A percentile compares a stretch with the other conserved stretches of the same genome.
phyloP scores from a whole-genome alignment of 2,888 invertebrate species.

The Nephrotoma flavescens region DNA sequence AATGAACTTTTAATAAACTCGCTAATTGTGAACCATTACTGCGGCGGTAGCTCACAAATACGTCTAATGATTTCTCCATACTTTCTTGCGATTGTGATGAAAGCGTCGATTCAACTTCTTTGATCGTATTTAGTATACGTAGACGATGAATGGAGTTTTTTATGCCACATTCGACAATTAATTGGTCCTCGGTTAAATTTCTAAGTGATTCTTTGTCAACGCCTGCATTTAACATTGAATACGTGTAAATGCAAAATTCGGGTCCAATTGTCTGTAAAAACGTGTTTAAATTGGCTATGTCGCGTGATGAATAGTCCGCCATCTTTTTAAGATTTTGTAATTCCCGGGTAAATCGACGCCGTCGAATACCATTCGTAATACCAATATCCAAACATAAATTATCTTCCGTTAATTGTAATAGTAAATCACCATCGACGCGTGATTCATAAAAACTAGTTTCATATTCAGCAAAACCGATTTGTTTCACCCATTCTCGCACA shows the following conservation, averaged over 20 bases:
- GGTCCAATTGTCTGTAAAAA: conserved; percentile 71
- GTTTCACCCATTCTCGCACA: conserved; percentile 95
- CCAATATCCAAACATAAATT: conserved; percentile 88
- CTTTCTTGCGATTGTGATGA: conserved; percentile 57
- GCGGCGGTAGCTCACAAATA: conserved; percentile 94
- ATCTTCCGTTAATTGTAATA: conserved; percentile 81
- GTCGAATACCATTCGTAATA: conserved; percentile 80
- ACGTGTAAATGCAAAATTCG: conserved; percentile 92
- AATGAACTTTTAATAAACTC: conserved; percentile 87
- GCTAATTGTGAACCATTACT: conserved; percentile 96
- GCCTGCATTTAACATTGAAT: conserved; percentile 89
- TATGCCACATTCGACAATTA: conserved; percentile 81
- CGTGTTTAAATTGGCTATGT: conserved; percentile 76
- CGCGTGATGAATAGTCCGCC: conserved; percentile 92
- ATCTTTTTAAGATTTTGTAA: conserved; percentile 84
- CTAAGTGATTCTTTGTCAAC: conserved; percentile 82
- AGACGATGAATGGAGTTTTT: conserved; percentile 87
- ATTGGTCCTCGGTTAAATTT: conserved; percentile 79
- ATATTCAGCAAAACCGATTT: conserved; percentile 85
- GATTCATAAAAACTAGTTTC: conserved; percentile 74
- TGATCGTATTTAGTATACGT: conserved; percentile 77
- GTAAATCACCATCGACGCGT: conserved; percentile 90
- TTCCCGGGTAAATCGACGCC: conserved; percentile 81
- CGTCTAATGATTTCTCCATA: conserved; percentile 82
- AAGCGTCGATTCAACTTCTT: conserved; percentile 51